Conservation (phyloP, 2,113 vertebrate species). For the Typhlomys cinereus region DNA sequence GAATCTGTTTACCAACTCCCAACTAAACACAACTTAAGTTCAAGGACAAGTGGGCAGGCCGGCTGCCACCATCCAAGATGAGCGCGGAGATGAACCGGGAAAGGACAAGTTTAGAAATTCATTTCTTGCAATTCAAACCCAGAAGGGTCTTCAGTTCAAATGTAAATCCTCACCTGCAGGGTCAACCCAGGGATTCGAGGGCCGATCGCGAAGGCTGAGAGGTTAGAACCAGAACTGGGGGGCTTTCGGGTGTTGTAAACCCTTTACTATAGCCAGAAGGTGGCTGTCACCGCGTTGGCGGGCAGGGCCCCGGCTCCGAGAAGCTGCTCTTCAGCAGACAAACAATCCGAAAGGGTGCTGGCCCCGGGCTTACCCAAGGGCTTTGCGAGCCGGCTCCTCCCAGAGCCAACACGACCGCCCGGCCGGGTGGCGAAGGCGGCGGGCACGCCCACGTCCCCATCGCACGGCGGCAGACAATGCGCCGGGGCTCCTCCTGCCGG, state of each 20-base stretch:
- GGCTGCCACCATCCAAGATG: neutral
- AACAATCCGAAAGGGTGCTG: neutral
- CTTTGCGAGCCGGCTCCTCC: slow-evolving; percentile 2
- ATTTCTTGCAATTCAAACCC: neutral
- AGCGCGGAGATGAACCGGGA: neutral
- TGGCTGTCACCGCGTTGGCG: neutral
- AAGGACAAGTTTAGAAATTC: neutral
- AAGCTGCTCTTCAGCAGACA: neutral
- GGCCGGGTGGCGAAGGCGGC: neutral
- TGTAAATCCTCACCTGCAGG: neutral
- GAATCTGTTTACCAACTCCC: neutral
- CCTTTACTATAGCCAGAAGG: neutral
- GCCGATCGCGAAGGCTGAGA: neutral
- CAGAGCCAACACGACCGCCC: neutral
- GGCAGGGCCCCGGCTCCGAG: neutral
- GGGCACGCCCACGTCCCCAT: slow-evolving; percentile 55
- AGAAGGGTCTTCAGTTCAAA: neutral
- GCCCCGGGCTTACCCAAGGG: neutral
- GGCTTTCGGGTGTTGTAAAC: neutral
- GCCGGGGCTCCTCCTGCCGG: neutral
- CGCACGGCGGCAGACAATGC: neutral
- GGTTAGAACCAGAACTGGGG: neutral
- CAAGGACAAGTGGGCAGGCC: neutral
- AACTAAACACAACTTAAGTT: neutral
- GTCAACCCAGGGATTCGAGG: neutral